phyloP scores from a whole-genome alignment of 1,140 invertebrate genomes.

The Diachasma alloeum region DNA sequence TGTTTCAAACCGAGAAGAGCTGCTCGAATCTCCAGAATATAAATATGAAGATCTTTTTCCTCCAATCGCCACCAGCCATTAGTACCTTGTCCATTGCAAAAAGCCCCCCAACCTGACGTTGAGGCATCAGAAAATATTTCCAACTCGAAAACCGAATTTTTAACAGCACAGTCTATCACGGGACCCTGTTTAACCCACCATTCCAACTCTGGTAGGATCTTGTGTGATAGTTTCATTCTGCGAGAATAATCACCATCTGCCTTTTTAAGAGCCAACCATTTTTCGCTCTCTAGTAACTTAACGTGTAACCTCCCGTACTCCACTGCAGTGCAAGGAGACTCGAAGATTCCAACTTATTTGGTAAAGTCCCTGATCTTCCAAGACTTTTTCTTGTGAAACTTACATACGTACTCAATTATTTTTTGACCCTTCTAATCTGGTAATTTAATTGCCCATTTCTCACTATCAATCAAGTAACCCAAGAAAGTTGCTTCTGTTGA shows the following conservation, averaged over 20 bases:
- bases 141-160: background rate
- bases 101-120: background rate
- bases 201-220: background rate
- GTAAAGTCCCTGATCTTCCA: constrained; percentile 18
- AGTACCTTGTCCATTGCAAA: background rate
- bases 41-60: constrained; percentile 10
- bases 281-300: constrained; percentile 3
- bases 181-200: constrained; percentile 16
- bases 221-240: background rate
- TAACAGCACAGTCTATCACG: background rate
- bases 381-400: background rate
- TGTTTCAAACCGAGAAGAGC: constrained; percentile 17
- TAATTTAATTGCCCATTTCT: background rate
- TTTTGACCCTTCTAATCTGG: background rate
- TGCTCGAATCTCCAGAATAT: constrained; percentile 11
- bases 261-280: background rate
- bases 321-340: background rate
- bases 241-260: background rate
- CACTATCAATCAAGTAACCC: background rate
- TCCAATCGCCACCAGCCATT: constrained; percentile 2
- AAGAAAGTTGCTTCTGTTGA: background rate
- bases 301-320: background rate
- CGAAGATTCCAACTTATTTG: constrained; percentile 13
- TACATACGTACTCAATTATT: too few species aligned
- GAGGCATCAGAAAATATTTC: background rate